phyloP scores from a whole-genome alignment of 2,888 invertebrate genomes.

The Poecilus cupreus region DNA sequence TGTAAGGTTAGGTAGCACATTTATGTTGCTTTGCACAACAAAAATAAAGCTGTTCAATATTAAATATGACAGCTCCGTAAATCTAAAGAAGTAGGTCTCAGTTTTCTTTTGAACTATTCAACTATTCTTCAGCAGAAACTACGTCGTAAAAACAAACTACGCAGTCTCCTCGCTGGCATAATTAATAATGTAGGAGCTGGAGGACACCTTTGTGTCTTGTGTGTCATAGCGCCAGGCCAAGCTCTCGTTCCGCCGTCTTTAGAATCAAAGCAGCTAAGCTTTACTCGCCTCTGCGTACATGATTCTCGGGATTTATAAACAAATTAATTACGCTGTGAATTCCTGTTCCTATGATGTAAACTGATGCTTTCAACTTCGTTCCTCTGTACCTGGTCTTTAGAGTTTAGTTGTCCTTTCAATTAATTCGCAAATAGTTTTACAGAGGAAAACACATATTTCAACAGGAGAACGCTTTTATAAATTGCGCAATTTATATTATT shows the following conservation, averaged over 20 bases:
- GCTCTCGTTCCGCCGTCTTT: not conserved
- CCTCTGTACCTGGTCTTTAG: not conserved
- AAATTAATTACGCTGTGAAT: conserved; percentile 27
- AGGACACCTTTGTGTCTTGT: conserved; percentile 27
- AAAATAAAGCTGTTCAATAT: too few species aligned
- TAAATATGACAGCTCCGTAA: too few species aligned
- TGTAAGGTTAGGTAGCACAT: too few species aligned
- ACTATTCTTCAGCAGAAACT: too few species aligned
- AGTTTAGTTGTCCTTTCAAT: not conserved
- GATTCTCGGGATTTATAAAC: conserved; percentile 9
- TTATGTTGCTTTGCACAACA: too few species aligned
- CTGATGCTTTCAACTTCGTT: not conserved
- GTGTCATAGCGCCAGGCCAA: not conserved
- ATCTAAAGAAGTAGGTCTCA: too few species aligned
- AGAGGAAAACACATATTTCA: too few species aligned
- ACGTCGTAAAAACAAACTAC: not conserved
- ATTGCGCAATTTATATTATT: too few species aligned
- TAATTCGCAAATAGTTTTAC: not conserved
- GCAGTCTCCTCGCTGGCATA: not conserved
- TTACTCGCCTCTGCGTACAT: not conserved
- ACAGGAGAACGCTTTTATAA: too few species aligned
- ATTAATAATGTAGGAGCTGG: not conserved
- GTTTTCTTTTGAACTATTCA: too few species aligned
- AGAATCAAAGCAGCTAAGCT: not conserved
- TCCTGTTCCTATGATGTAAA: not conserved